Base-by-base conservation (phyloP, 2,797 vertebrate species). In the Psittacula derbiana region DNA sequence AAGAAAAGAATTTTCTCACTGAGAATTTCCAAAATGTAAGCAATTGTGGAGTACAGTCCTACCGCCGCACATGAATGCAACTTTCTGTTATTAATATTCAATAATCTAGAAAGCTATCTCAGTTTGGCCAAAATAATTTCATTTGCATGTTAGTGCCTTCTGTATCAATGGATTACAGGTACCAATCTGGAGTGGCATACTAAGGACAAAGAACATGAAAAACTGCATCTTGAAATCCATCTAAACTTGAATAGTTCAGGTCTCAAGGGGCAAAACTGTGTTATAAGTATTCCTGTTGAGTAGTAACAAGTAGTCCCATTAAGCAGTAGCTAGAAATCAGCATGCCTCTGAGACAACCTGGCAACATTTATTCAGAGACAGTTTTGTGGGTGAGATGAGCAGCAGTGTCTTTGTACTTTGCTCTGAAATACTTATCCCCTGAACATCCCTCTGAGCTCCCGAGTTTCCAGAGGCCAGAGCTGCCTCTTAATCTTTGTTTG, bases 401-500 rank as follows among this genome's bases (percentile, higher is more conserved):
- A 3, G 88, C 33, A 1, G 28, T 86, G 72, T 94, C 94, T 96
- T 96, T 97, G 93, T 96, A 92, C 86, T 91, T 19, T 64, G 80
- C 62, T 95, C 85, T 93, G 50, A 93, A 95, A 92, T 94, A 95
- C 92, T 96, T 95, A 95, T 90, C 90, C 83, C 33, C 53, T 14
- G 11, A 78, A 94, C 61, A 78, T 92, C 79, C 69, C 90, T 65
- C 66, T 85, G 81, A 88, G 86, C 88, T 92, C 78, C 58, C 0
- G 2, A 44, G 38, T 86, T 96, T 96, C 87, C 92, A 74, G 97
- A 95, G 93, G 95, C 96, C 88, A 87, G 66, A 86, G 67, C 90
- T 87, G 80, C 49, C 61, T 90, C 92, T 93, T 96, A 81, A 95
- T 85, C 93, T 97, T 92, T 92, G 76, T 96, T 97, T 97, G 91